These are phyloP conservation scores for Proctacanthus coquilletti DNA, from an alignment of 1,140 invertebrate species.

Conservation along the genomic window DNA sequence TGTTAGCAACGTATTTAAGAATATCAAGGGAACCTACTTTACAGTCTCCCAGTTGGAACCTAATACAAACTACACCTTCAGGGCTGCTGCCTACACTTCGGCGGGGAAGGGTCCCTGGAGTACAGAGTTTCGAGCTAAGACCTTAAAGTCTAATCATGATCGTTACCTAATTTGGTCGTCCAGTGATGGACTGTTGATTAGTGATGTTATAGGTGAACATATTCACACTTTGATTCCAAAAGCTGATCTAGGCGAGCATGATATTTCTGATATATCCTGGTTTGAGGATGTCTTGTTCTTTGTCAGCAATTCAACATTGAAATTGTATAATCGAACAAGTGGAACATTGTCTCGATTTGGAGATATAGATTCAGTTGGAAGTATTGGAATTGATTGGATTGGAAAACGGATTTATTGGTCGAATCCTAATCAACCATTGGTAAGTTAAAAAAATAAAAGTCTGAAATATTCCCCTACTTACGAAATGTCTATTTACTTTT, in stretches of 20 bases:
- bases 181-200: slow-evolving; percentile 45
- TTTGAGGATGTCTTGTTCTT: slow-evolving; percentile 52
- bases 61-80: slow-evolving; percentile 58
- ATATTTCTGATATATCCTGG: slow-evolving; percentile 51
- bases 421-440: slow-evolving; percentile 63
- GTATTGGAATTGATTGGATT: slow-evolving; percentile 77
- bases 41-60: slow-evolving; percentile 50
- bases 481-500: neutral
- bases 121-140: slow-evolving; percentile 49
- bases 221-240: slow-evolving; percentile 24
- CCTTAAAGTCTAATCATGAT: slow-evolving; percentile 33
- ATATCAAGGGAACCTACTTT: slow-evolving; percentile 45
- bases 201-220: slow-evolving; percentile 57
- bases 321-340: slow-evolving; percentile 51
- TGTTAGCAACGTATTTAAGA: slow-evolving; percentile 20
- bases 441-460: slow-evolving; percentile 27
- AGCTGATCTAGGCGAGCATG: slow-evolving; percentile 31
- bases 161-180: slow-evolving; percentile 46
- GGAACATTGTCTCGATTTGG: slow-evolving; percentile 36
- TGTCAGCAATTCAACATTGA: slow-evolving; percentile 56
- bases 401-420: slow-evolving; percentile 81
- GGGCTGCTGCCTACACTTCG: slow-evolving; percentile 52
- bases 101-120: slow-evolving; percentile 70
- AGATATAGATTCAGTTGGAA: slow-evolving; percentile 53
- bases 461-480: neutral